Base-by-base conservation (phyloP, 2,113 vertebrate species). In the Strigops habroptila region DNA sequence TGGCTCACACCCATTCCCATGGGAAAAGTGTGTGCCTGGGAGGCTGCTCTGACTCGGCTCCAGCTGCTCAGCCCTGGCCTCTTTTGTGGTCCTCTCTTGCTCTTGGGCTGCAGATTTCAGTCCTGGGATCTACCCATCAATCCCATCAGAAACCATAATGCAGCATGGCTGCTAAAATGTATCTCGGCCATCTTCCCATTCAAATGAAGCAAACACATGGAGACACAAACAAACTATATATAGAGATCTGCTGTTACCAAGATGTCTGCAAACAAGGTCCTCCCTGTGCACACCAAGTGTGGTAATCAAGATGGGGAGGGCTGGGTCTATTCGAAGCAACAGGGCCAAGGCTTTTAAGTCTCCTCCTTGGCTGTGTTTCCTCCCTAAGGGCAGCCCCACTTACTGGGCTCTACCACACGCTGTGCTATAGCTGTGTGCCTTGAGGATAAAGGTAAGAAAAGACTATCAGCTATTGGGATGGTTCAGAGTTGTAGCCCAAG, bases 1-100 rank as follows among this genome's bases (percentile, higher is more conserved):
- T 1, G 0, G 14, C 69, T 86, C 51, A 18, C 41, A 46, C 30
- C 51, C 55, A 15, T 41, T 62, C 9, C 24, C 0, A 0, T 28
- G 64, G 24, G 52, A 67, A 85, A 35, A 51, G 13, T 0, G 0
- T 31, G 14, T 1, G 5, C 31, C 19, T 1, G 3, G 14, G n/a
- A 3, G 14, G 30, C 41, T 79, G 74, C 71, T 64, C 48, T 88
- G 70, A 63, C 57, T 93, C 88, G 76, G 7, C 21, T 48, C 30
- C 65, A 67, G 53, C 30, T 76, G 68, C 49, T 88, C 60, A 41
- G 28, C 9, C 3, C 1, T 0, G 2, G 18, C 60, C 31, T 81
- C 37, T 18, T 65, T 37, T 85, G 62, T 82, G 55, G 30, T 43
- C 19, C 28, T 86, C 18, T 46, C 69, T 79, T 73, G 67, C 39